phyloP scores from a whole-genome alignment of 2,113 vertebrate genomes.

The Pedionomus torquatus region DNA sequence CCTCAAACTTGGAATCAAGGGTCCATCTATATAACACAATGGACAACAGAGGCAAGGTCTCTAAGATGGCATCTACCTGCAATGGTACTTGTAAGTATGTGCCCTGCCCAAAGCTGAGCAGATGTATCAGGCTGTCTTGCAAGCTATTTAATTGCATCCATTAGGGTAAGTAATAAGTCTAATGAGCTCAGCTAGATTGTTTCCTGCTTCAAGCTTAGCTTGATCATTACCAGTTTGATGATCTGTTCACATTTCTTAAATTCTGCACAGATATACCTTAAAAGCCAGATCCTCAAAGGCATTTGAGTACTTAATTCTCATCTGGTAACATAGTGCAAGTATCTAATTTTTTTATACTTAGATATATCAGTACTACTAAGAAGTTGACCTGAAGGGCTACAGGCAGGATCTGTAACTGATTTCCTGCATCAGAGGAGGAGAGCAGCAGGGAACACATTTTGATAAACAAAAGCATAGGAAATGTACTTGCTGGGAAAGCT shows the following conservation, averaged over 20 bases:
- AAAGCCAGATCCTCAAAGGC: background rate
- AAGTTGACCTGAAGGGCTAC: background rate
- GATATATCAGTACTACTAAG: background rate
- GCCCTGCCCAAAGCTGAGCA: background rate
- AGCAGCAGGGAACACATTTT: background rate
- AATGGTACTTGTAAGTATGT: background rate
- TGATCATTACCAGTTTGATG: background rate
- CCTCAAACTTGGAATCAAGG: background rate
- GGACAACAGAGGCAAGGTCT: background rate
- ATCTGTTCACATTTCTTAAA: background rate
- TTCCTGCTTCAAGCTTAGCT: constrained; percentile 10
- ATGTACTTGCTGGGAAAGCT: background rate
- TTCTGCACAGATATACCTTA: background rate
- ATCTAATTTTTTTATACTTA: background rate
- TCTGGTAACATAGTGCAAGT: background rate
- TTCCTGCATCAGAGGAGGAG: background rate
- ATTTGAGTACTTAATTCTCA: background rate
- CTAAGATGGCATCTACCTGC: background rate
- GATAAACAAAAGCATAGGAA: background rate
- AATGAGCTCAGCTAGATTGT: background rate
- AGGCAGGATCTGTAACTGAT: background rate
- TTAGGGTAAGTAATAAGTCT: background rate
- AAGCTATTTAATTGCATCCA: background rate
- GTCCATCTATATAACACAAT: background rate
- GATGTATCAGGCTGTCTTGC: background rate